Base-by-base conservation (phyloP, 2,888 invertebrate species). In the Eustalomyia histrio region DNA sequence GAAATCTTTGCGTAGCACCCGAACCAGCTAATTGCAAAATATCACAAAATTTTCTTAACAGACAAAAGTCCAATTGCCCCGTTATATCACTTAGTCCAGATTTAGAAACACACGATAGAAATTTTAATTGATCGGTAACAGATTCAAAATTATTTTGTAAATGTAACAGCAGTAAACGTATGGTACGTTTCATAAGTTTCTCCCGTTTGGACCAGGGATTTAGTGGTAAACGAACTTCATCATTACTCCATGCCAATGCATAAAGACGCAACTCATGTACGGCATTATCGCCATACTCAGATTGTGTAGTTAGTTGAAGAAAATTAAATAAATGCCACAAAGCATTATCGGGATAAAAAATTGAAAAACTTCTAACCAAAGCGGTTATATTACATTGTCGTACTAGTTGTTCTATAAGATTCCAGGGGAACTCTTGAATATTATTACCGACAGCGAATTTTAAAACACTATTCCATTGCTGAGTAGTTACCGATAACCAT, bases 281-380 rank as follows among this genome's bases (percentile, higher is more conserved):
- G 68, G 90, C 84, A 9, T 92, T 91, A 0, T 90, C 88, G 61
- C 92, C 92, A 79, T 93, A 93, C 24, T 89, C 88, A 43, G 90
- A 91, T 63, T 91, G 88, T 10, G 91, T 84, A 47, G 93, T 92
- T 75, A 92, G 91, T 63, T 92, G 89, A 0, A 94, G 90, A 85
- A 94, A 94, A 17, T 92, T 91, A 21, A 93, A 93, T 0, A 94
- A 91, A 52, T 92, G 86, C 5, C 91, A 91, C 10, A 95, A 89
- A 0, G 94, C 93, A 88, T 93, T 94, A 21, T 94, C 92, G 95
- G 95, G 57, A 89, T 95, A 92, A 88, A 96, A 96, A 84, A 95
- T 93, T 58, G 92, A 90, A 86, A 95, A 93, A 79, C 95, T 94
- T 85, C 94, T 93, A 61, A 92, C 91, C 24, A 96, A 87, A 0